Evolutionary conservation across 2,888 invertebrate genomes (phyloP).

Genomic region (Drosophila peninsularis): DNA sequence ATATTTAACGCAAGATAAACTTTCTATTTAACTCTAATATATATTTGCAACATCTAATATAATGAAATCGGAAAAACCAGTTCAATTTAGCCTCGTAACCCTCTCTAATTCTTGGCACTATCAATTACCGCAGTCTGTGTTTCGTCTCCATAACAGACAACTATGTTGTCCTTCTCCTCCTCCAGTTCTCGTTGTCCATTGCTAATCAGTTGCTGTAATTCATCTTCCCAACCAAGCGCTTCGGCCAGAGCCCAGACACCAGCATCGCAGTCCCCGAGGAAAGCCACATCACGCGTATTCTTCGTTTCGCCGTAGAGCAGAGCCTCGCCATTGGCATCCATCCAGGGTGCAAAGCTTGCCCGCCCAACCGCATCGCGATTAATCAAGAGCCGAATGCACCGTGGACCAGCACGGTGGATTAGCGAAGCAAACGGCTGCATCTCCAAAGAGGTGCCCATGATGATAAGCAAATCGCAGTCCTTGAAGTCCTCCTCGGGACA

Average conservation of each 20-base stretch:
- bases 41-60: constrained; percentile 16
- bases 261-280: constrained; percentile 93
- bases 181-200: constrained; percentile 86
- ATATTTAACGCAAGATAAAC: constrained; percentile 10
- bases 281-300: constrained; percentile 89
- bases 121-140: constrained; percentile 6
- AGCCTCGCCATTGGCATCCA: constrained; percentile 85
- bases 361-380: constrained; percentile 92
- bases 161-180: constrained; percentile 1
- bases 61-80: constrained; percentile 10
- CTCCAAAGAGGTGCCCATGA: constrained; percentile 97
- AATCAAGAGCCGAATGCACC: constrained; percentile 93
- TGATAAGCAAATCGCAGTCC: constrained; percentile 94
- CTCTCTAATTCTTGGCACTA: constrained; percentile 12
- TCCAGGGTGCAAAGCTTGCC: constrained; percentile 78
- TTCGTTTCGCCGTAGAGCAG: constrained; percentile 89
- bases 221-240: constrained; percentile 91
- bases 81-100: constrained; percentile 4
- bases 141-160: constrained; percentile 2
- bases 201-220: constrained; percentile 86
- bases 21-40: constrained; percentile 8
- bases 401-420: constrained; percentile 89
- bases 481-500: constrained; percentile 90
- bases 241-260: constrained; percentile 91
- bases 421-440: constrained; percentile 98